These are phyloP conservation scores for Zaprionus obscuricornis DNA, from an alignment of 2,888 invertebrate species.

Conservation along the genomic window DNA sequence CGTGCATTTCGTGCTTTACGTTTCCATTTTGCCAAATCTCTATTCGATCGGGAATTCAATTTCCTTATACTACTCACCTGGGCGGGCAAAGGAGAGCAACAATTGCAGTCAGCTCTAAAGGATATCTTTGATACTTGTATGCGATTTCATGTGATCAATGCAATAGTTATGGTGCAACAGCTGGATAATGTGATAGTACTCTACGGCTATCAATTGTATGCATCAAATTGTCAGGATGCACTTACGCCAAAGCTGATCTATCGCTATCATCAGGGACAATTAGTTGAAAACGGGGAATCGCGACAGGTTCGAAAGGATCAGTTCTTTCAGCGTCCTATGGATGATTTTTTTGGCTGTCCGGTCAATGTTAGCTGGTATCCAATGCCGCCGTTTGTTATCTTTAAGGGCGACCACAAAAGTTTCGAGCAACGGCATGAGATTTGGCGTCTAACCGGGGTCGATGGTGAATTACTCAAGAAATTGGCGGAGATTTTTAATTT, in stretches of 20 bases:
- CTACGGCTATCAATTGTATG: conserved; percentile 45
- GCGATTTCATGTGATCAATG: conserved; percentile 64
- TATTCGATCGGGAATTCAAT: conserved; percentile 61
- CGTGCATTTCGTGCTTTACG: conserved; percentile 59
- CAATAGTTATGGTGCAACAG: conserved; percentile 58
- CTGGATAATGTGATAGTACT: conserved; percentile 31
- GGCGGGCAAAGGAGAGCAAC: neutral
- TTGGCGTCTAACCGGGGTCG: conserved; percentile 70
- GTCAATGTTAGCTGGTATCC: conserved; percentile 63
- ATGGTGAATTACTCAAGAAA: conserved; percentile 69
- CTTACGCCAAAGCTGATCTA: conserved; percentile 51
- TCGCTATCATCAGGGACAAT: conserved; percentile 44
- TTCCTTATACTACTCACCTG: conserved; percentile 72
- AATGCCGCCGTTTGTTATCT: conserved; percentile 60
- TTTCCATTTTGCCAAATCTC: conserved; percentile 43
- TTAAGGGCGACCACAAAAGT: conserved; percentile 59
- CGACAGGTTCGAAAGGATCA: no score
- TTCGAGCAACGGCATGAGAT: conserved; percentile 32
- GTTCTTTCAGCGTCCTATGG: conserved; percentile 55
- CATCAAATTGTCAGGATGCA: conserved; percentile 26
- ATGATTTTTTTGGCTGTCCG: conserved; percentile 60
- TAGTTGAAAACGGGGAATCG: no score
- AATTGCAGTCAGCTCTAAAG: conserved; percentile 8
- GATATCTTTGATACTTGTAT: conserved; percentile 60
- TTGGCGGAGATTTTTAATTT: conserved; percentile 67